Percentiles rank a stretch among this genome's conserved stretches.
Evolutionary conservation across 2,797 vertebrate genomes (phyloP).

Genomic region (Sebastolobus alascanus): DNA sequence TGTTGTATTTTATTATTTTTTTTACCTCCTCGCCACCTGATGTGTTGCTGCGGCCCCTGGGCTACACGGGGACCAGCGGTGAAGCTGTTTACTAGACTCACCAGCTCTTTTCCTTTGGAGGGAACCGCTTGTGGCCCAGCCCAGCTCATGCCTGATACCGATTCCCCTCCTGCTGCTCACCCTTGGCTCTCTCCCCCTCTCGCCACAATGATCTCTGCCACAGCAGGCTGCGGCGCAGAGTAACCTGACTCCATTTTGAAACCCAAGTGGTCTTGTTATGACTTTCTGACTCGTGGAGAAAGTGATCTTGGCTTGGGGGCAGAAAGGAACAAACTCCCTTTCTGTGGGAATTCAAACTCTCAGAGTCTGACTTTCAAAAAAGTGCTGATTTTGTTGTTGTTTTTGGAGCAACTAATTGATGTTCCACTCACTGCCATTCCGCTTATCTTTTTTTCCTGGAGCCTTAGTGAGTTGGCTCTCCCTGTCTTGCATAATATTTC

Average conservation of each 20-base stretch:
- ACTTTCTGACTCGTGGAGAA: conserved; percentile 57
- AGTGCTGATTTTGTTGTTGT: conserved; percentile 19
- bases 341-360: background rate
- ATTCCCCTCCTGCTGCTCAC: conserved; percentile 59
- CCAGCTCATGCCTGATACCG: conserved; percentile 38
- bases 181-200: conserved; percentile 37
- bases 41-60: conserved; percentile 33
- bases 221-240: conserved; percentile 59
- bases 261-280: conserved; percentile 65
- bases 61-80: conserved; percentile 39
- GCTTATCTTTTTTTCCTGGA: background rate
- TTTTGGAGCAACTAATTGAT: conserved; percentile 35
- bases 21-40: conserved; percentile 16
- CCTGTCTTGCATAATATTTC: conserved; percentile 6
- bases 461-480: background rate
- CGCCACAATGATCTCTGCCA: conserved; percentile 62
- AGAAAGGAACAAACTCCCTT: conserved; percentile 19
- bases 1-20: background rate
- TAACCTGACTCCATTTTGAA: conserved; percentile 76
- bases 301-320: conserved; percentile 37
- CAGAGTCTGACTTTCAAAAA: conserved; percentile 14
- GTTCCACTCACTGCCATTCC: background rate
- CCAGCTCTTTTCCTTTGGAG: conserved; percentile 61
- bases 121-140: conserved; percentile 37
- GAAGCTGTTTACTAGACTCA: conserved; percentile 56